phyloP scores from a whole-genome alignment of 2,888 invertebrate species.

The Pasiphila rectangulata region DNA sequence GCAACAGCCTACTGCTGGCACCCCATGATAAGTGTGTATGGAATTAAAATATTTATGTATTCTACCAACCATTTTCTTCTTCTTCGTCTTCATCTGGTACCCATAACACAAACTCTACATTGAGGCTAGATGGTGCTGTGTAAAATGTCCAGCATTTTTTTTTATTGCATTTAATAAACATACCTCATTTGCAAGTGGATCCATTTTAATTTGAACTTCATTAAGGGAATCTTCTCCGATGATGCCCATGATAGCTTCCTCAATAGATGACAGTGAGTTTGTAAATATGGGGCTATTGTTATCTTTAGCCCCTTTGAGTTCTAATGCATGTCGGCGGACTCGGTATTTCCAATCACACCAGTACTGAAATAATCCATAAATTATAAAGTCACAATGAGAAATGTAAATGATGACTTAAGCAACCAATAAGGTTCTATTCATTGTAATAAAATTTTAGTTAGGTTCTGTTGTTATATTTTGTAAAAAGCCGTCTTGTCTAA shows the following conservation, averaged over 20 bases:
- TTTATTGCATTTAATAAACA: not conserved
- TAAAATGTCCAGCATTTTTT: no score
- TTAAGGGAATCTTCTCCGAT: conserved; percentile 52
- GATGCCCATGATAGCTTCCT: conserved; percentile 50
- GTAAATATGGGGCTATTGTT: conserved; percentile 41
- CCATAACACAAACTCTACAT: no score
- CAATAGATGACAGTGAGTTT: conserved; percentile 46
- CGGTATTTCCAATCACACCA: conserved; percentile 68
- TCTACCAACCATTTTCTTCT: no score
- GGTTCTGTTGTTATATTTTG: no score
- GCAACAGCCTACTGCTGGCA: no score
- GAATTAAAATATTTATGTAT: not conserved
- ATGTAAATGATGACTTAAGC: not conserved
- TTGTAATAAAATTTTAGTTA: no score
- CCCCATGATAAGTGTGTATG: no score
- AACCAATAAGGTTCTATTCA: no score
- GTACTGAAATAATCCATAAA: conserved; percentile 42
- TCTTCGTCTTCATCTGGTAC: no score
- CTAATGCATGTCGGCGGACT: conserved; percentile 53
- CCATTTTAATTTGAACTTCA: conserved; percentile 48
- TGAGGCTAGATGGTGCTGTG: no score
- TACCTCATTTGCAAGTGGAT: conserved; percentile 48
- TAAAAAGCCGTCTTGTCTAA: no score
- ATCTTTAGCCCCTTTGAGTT: conserved; percentile 49
- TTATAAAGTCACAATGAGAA: not conserved